Percentiles rank a stretch among this genome's conserved stretches.
Conservation (phyloP, 2,113 vertebrate species). For the Passer domesticus region DNA sequence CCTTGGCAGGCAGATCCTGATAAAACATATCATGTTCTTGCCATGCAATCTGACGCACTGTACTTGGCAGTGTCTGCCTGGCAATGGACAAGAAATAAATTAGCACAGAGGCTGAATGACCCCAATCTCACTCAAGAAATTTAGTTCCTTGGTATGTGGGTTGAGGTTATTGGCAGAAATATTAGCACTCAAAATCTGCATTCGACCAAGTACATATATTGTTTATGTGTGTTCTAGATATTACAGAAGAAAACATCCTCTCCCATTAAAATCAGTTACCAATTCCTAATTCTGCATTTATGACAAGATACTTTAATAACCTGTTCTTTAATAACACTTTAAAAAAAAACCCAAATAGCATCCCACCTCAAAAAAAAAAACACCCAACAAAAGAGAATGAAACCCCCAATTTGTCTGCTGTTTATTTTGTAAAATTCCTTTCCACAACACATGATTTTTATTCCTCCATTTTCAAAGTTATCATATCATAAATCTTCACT, state of each 20-base stretch:
- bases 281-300: neutral
- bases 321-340: neutral
- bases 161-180: neutral
- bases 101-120: constrained; percentile 1
- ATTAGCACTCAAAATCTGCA: neutral
- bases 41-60: neutral
- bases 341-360: neutral
- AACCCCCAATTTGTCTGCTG: neutral
- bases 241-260: neutral
- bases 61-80: neutral
- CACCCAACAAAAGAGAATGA: neutral
- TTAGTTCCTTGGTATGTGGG: neutral
- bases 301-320: neutral
- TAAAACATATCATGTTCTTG: constrained; percentile 7
- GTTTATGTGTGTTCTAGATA: neutral
- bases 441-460: neutral
- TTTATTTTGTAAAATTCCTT: neutral
- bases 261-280: neutral
- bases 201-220: neutral
- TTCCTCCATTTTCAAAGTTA: neutral
- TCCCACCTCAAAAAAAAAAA: neutral
- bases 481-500: neutral
- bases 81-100: constrained; percentile 43
- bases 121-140: neutral
- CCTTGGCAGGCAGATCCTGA: constrained; percentile 12